Base-by-base conservation (phyloP, 2,888 invertebrate species). In the Erebia epiphron region DNA sequence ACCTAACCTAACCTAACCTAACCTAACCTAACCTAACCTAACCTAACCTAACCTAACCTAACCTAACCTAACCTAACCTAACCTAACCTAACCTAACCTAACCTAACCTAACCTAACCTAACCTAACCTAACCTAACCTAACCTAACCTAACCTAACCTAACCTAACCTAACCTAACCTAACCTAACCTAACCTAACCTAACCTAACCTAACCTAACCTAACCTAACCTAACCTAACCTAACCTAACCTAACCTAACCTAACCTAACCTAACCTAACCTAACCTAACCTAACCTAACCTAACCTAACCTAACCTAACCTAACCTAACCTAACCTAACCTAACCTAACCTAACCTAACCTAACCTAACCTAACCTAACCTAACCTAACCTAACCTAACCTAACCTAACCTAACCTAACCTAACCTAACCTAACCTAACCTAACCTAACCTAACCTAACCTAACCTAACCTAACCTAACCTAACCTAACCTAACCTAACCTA, bases 331-430 rank as follows among this genome's bases (percentile, higher is more conserved):
- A 74, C 75, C 75, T 75, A 75, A 75, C 75, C 73, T 73, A 75
- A 73, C 75, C 73, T 75, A 75, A 75, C 75, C 75, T 73, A 75
- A 75, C 73, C 75, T 73, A 75, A 70, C 65, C 71, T 73, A 70
- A 73, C 69, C 69, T 75, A 73, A 73, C 75, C 76, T 74, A 73
- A 75, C 76, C 75, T 75, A 74, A 75, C 73, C 74, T 76, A 74
- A 76, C 75, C 75, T 74, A 75, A 75, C 76, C 75, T 76, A 75
- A 73, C 75, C 75, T 75, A 76, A 74, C 75, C 74, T 73, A 75
- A 75, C 75, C 75, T 73, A 75, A 75, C 75, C 73, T 68, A 75
- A 74, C 74, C 74, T 74, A 75, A 73, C 75, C 75, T 75, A 75
- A 75, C 75, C 75, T 75, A 75, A 75, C 75, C 74, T 73, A 75